Conservation (phyloP, 2,797 vertebrate genomes). For the Mycteria americana region DNA sequence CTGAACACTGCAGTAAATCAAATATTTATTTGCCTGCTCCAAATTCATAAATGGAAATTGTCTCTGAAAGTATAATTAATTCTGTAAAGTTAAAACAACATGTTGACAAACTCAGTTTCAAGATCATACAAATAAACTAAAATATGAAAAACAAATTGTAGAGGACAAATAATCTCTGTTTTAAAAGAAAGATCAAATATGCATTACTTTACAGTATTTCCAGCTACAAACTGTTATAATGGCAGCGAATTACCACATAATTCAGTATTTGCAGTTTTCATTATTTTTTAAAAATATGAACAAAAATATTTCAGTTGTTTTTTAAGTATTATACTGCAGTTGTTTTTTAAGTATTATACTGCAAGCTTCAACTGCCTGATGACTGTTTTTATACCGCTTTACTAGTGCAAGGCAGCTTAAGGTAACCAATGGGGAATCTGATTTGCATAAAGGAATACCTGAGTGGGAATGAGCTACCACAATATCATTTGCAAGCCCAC, state of each 20-base stretch:
- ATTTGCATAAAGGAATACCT: neutral
- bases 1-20: neutral
- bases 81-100: neutral
- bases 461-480: neutral
- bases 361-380: neutral
- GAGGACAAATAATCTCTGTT: neutral
- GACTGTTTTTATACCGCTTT: neutral
- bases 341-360: neutral
- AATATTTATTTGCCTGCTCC: slow-evolving; percentile 16
- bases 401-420: neutral
- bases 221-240: neutral
- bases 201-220: neutral
- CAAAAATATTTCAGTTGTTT: neutral
- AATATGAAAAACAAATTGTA: neutral
- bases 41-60: neutral
- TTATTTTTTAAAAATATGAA: neutral
- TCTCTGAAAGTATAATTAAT: slow-evolving; percentile 15
- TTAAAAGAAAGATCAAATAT: neutral
- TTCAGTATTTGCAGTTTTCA: neutral
- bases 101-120: neutral
- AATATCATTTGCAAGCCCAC: neutral
- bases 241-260: neutral
- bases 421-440: neutral
- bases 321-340: neutral
- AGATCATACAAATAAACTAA: neutral